Conservation (phyloP, 2,113 vertebrate species). For the Lepisosteus osseus region DNA sequence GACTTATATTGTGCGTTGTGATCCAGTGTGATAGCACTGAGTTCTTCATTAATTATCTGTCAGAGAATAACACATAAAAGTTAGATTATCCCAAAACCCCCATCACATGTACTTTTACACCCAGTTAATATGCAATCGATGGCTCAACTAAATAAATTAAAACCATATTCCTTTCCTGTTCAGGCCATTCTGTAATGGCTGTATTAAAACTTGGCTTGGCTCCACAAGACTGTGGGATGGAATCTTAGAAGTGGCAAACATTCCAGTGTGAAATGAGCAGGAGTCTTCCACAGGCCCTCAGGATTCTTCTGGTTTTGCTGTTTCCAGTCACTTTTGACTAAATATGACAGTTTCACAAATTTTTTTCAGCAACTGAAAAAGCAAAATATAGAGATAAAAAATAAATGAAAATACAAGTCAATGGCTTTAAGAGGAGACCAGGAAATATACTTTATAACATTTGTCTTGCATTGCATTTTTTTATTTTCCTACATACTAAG, state of each 20-base stretch:
- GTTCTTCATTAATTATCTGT: too few species aligned
- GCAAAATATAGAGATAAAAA: not conserved
- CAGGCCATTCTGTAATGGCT: not conserved
- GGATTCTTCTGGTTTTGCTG: not conserved
- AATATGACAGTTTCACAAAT: not conserved
- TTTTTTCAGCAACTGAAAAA: constrained; percentile 10
- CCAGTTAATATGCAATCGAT: not conserved
- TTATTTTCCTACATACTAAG: too few species aligned
- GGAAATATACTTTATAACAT: too few species aligned
- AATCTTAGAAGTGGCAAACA: not conserved
- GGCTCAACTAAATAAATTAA: constrained; percentile 1
- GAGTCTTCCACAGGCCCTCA: not conserved
- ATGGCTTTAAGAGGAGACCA: not conserved
- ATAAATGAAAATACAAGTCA: not conserved
- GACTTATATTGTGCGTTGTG: not conserved
- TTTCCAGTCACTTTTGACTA: not conserved
- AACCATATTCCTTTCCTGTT: not conserved
- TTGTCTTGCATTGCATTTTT: too few species aligned
- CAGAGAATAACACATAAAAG: not conserved
- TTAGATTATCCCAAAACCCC: not conserved
- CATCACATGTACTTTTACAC: not conserved
- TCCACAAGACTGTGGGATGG: not conserved
- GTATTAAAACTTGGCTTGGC: not conserved
- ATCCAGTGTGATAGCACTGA: too few species aligned
- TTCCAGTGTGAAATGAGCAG: constrained; percentile 1